These are phyloP conservation scores for Amphiura filiformis DNA, from an alignment of 35 echinoderm and acorn worm species.

Conservation along the genomic window DNA sequence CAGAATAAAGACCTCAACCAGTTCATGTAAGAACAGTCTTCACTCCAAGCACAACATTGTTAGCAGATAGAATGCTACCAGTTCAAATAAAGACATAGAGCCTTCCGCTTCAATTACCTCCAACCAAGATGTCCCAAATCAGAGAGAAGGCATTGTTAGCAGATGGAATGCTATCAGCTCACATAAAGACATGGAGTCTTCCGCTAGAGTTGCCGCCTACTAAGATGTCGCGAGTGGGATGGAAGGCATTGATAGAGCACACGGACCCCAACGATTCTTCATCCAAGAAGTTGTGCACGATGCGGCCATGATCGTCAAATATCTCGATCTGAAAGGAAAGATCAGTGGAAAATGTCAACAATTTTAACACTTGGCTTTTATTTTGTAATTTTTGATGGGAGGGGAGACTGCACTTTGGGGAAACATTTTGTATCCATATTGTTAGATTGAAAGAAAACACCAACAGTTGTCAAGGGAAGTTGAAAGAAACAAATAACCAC, in stretches of 20 bases:
- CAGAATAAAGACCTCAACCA: no score
- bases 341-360: neutral
- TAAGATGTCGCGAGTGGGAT: slow-evolving; percentile 70
- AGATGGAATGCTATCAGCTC: slow-evolving; percentile 64
- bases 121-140: slow-evolving; percentile 69
- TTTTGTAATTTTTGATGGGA: no score
- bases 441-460: neutral
- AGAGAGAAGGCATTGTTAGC: slow-evolving; percentile 49
- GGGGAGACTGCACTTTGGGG: no score
- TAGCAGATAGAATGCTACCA: no score
- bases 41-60: no score
- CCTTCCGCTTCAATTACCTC: slow-evolving; percentile 81
- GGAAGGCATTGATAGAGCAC: slow-evolving; percentile 55
- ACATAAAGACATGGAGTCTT: slow-evolving; percentile 79
- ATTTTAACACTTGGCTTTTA: neutral
- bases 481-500: neutral
- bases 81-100: slow-evolving; percentile 75
- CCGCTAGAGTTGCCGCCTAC: slow-evolving; percentile 86
- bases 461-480: neutral
- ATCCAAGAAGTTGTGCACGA: slow-evolving; percentile 47
- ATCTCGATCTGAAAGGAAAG: neutral
- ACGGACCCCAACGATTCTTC: slow-evolving; percentile 73
- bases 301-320: slow-evolving; percentile 7
- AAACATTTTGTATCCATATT: neutral
- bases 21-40: no score